phyloP scores from a whole-genome alignment of 2,797 vertebrate genomes.

The Hyperoplus lanceolatus region DNA sequence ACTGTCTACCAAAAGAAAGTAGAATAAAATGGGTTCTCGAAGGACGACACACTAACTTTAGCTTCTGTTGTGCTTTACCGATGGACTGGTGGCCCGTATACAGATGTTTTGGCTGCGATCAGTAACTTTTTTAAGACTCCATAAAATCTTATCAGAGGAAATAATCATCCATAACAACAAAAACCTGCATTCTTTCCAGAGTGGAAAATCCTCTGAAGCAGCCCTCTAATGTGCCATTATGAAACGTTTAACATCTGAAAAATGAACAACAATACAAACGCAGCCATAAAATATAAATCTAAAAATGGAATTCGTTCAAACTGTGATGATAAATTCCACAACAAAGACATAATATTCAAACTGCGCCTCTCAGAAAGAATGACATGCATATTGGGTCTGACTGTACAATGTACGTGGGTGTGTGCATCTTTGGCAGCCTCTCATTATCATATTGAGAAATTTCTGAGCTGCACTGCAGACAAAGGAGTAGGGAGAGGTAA shows the following conservation, averaged over 20 bases:
- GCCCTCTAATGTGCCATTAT: background rate
- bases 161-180: background rate
- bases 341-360: slow-evolving; percentile 33
- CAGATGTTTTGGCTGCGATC: background rate
- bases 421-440: slow-evolving; percentile 65
- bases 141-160: slow-evolving; percentile 2
- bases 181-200: background rate
- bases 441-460: slow-evolving; percentile 81
- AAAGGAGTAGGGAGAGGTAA: slow-evolving; percentile 53
- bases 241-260: background rate
- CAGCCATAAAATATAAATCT: slow-evolving; percentile 3
- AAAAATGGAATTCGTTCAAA: slow-evolving; percentile 4
- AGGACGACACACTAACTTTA: background rate
- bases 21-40: background rate
- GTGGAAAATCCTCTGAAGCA: background rate
- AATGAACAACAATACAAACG: slow-evolving; percentile 11
- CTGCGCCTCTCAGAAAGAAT: slow-evolving; percentile 23
- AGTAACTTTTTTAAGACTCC: slow-evolving; percentile 14
- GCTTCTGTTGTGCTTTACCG: background rate
- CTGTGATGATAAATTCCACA: slow-evolving; percentile 3
- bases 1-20: slow-evolving; percentile 25
- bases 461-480: slow-evolving; percentile 78
- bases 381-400: background rate
- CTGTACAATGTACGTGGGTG: slow-evolving; percentile 26
- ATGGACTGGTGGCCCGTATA: background rate